Conservation (phyloP, 1,140 invertebrate species). For the Scaptomyza graminum region DNA sequence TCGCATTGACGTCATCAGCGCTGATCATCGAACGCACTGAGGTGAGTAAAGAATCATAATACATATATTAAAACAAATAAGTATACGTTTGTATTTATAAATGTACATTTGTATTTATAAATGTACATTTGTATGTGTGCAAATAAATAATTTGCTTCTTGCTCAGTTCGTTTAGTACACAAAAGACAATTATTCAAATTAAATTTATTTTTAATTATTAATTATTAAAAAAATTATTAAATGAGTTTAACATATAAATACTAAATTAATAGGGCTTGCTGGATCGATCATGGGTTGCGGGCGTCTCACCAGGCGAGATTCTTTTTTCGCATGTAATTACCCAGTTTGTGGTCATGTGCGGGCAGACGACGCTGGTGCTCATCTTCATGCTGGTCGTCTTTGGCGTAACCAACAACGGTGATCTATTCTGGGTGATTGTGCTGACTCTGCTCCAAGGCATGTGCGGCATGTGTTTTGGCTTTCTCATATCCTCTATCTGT, state of each 20-base stretch:
- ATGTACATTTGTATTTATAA: too few relatives aligned
- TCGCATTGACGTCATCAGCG: constrained; percentile 95
- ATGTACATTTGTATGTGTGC: too few relatives aligned
- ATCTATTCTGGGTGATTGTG: constrained; percentile 92
- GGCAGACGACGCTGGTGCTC: constrained; percentile 93
- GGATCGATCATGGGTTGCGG: constrained; percentile 94
- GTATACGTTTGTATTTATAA: neutral
- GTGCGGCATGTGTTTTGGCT: constrained; percentile 97
- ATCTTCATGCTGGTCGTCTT: constrained; percentile 96
- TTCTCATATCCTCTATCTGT: constrained; percentile 96
- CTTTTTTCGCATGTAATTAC: constrained; percentile 96
- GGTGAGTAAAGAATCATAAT: constrained; percentile 61
- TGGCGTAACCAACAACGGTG: constrained; percentile 93
- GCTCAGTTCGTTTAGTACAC: too few relatives aligned
- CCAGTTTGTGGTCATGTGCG: constrained; percentile 96
- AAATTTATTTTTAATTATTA: too few relatives aligned
- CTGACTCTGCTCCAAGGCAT: constrained; percentile 94
- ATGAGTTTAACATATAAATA: too few relatives aligned
- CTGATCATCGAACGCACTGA: constrained; percentile 94
- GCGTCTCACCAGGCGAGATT: constrained; percentile 94
- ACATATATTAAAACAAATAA: constrained; percentile 10
- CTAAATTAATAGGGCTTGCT: constrained; percentile 88
- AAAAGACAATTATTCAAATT: too few relatives aligned
- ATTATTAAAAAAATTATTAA: too few relatives aligned
- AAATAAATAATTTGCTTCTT: constrained; percentile 29